Base-by-base conservation (phyloP, 2,888 invertebrate genomes). In the Agriopis leucophaearia region DNA sequence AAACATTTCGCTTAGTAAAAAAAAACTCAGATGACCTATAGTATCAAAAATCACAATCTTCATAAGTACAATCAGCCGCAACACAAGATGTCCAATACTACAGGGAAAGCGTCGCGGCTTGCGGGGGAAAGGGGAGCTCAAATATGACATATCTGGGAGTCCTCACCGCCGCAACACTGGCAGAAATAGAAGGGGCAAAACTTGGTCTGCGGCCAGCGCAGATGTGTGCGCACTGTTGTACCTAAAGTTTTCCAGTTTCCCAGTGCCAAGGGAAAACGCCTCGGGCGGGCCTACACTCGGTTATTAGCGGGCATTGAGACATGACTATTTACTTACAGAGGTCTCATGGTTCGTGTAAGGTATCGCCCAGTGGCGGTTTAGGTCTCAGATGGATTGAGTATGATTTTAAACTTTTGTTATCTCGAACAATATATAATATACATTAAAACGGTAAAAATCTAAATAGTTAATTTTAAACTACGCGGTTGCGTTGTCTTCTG, bases 121-220 rank as follows among this genome's bases (percentile, higher is more conserved):
- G 76, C 64, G 62, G 74, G 73, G 70, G 69, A 72, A 66, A 69
- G 72, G 72, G 78, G 82, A 82, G 81, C 82, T 87, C 88, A 86
- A 90, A 91, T 92, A 91, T 91, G 92, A 92, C 91, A 90, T 90
- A 91, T 92, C 91, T 91, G 88, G 87, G 87, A 88, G 86, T 86
- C 88, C 90, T 90, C 91, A 90, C 81, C 88, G 81, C 89, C 89
- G 87, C 90, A 88, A 88, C 88, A 87, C 85, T 83, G 85, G 82
- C 84, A 88, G 88, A 91, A 62, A 64, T 60, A 64, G 64, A 68
- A 56, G 68, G 68, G 64, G 60, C 68, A 64, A 60, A 69, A 92
- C 90, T 92, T 92, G 87, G 84, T 91, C 92, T 89, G 91, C 83
- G 91, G 91, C 88, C 88, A 87, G 85, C 85, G 78, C 90, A 90